Evolutionary conservation across 2,888 invertebrate species (phyloP).

Genomic region (Macaria notata): DNA sequence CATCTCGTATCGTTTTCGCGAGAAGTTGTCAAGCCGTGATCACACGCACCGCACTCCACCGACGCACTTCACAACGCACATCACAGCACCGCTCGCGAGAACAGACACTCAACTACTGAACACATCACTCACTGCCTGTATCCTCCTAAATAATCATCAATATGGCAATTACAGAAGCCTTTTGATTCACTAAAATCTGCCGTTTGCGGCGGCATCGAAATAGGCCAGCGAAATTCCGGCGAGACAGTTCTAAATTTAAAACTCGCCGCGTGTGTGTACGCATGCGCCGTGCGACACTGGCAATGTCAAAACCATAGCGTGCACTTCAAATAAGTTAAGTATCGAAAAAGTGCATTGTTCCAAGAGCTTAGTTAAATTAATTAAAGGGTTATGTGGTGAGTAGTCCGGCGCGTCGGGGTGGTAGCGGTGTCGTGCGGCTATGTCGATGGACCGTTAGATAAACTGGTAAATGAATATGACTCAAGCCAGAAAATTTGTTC

Average conservation of each 20-base stretch:
- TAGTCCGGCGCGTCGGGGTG: conserved; percentile 15
- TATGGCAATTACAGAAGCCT: conserved; percentile 38
- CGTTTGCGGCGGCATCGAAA: conserved; percentile 60
- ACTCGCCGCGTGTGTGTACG: conserved; percentile 60
- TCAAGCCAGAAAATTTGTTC: conserved; percentile 27
- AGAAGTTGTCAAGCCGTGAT: conserved; percentile 36
- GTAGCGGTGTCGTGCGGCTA: conserved; percentile 19
- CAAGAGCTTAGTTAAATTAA: conserved; percentile 17
- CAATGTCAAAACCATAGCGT: conserved; percentile 53
- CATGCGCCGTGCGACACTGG: conserved; percentile 60
- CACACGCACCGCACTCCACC: conserved; percentile 41
- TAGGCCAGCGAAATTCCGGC: conserved; percentile 67
- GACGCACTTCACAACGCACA: conserved; percentile 36
- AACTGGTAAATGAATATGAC: conserved; percentile 30
- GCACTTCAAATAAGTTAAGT: conserved; percentile 19
- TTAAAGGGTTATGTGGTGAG: conserved; percentile 32
- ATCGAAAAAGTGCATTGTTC: conserved; percentile 23
- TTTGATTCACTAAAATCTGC: conserved; percentile 53
- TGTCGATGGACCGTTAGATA: conserved; percentile 35
- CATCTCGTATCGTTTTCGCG: conserved; percentile 42
- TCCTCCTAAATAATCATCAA: conserved; percentile 37
- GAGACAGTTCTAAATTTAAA: conserved; percentile 75
- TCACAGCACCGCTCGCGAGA: conserved; percentile 32
- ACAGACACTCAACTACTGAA: conserved; percentile 7
- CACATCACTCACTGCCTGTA: conserved; percentile 40